phyloP scores from a whole-genome alignment of 2,888 invertebrate genomes.

The Liodrosophila aerea region DNA sequence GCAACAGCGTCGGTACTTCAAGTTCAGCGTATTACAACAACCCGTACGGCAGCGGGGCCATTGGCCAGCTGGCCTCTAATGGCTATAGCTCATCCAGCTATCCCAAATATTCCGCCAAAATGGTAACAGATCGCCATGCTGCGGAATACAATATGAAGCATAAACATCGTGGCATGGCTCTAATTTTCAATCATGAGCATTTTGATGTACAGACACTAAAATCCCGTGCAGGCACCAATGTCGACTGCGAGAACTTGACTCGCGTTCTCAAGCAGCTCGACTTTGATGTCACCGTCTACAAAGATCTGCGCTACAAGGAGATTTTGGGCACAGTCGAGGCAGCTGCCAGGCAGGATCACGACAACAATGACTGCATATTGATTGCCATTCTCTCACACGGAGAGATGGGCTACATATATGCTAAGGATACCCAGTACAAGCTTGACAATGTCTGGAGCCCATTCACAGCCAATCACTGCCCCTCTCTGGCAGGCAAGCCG shows the following conservation, averaged over 20 bases:
- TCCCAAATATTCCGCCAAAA: constrained; percentile 82
- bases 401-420: constrained; percentile 92
- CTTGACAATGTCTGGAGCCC: constrained; percentile 90
- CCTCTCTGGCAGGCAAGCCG: constrained; percentile 92
- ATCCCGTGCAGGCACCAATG: constrained; percentile 91
- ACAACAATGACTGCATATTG: constrained; percentile 91
- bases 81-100: constrained; percentile 70
- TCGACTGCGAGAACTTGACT: constrained; percentile 90
- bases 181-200: constrained; percentile 95
- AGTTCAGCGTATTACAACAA: constrained; percentile 38
- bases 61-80: constrained; percentile 72
- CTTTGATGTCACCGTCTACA: constrained; percentile 88
- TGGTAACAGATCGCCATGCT: constrained; percentile 88
- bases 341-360: constrained; percentile 90
- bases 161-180: constrained; percentile 89
- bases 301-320: constrained; percentile 87
- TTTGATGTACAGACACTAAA: constrained; percentile 89
- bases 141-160: constrained; percentile 94
- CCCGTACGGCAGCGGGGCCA: constrained; percentile 64
- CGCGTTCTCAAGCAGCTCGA: constrained; percentile 86
- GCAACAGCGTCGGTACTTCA: constrained; percentile 14
- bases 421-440: constrained; percentile 92
- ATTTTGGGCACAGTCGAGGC: constrained; percentile 86
- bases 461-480: constrained; percentile 92
- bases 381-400: constrained; percentile 95